Evolutionary conservation across 2,113 vertebrate species (phyloP), one percentile per base, ranked within the genome.

Genomic region (Stigmatopora argus): DNA sequence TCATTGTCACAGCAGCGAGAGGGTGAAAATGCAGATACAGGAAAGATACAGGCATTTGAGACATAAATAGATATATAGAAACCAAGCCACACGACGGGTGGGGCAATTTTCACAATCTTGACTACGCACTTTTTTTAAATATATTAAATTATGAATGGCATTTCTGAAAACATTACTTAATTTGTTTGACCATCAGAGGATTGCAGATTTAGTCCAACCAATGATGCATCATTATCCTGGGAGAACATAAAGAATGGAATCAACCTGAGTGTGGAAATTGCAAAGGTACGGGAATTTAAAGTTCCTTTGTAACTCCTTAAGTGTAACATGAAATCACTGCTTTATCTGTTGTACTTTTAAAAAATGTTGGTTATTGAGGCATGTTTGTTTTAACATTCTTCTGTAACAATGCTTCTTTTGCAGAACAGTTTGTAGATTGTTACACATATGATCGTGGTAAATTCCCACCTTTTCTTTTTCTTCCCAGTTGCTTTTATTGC

Each of bases 271-370:
- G 61, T 93, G 75, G 94, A 94, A 10, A 74, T 96, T 60, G 89
- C 93, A 77, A 98, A 98, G 95, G 96, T 98, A 88, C 1, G 63
- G 15, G 1, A 9, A 11, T 3, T 17, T 7, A 41, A 35, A 59
- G 18, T 34, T n/a, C 1, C 11, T 56, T 3, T 31, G 14, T 7
- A 31, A 7, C 23, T 6, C 26, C 7, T 53, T 56, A 21, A 8
- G 7, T 3, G 18, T 51, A 18, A 49, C 2, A 55, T 7, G 3
- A 14, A 23, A 23, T 15, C 19, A 45, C 41, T 44, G n/a, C 26
- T 31, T 31, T 31, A 31, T 31, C 18, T 45, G 38, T 61, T 3
- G 21, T 21, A 7, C 19, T 18, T 19, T 13, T 31, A 0, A 31
- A n/a, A 13, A 55, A 12, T 59, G n/a, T 41, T 41, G 26, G 26